Evolutionary conservation across 2,113 vertebrate species (phyloP), one percentile per base, ranked within the genome.

Genomic region (Camelus bactrianus): DNA sequence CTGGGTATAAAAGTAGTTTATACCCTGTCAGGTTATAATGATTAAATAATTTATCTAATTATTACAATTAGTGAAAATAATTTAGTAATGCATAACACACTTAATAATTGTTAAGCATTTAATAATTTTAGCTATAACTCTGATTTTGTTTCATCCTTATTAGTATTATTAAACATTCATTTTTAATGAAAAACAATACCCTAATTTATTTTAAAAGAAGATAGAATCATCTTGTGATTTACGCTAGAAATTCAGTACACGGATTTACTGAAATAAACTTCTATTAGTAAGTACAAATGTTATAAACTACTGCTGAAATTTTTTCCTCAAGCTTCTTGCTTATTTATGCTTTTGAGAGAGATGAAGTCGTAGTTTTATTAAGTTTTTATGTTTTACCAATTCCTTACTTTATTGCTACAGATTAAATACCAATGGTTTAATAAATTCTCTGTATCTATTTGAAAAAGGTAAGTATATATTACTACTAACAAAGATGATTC

Each of bases 1-100:
- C 38, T 88, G 67, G 81, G 76, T 89, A 93, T 94, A 97, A 97
- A 96, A 93, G 32, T 83, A 83, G 42, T 62, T 69, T 62, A 58
- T 48, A 58, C 7, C 6, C 30, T 94, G 10, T 58, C 9, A 67
- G 9, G 7, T 48, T 89, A 35, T 65, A 20, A 70, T 6, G 3
- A 70, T 52, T 70, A 81, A 88, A 42, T 65, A 75, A 82, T 60
- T 10, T 67, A 72, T 90, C 10, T 77, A 48, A 58, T 42, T 32
- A 79, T 12, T 60, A 1, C 72, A 88, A 30, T 17, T 42, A 83
- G 52, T 64, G n/a, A 38, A 50, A 64, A 91, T 2, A 12, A 52
- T 38, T 72, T 88, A 79, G 16, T 60, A 32, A 2, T 30, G 0
- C 1, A 24, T 65, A 26, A 6, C 1, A 73, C 9, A n/a, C 38